phyloP scores from a whole-genome alignment of 2,888 invertebrate species.

The Drosophila monieri region DNA sequence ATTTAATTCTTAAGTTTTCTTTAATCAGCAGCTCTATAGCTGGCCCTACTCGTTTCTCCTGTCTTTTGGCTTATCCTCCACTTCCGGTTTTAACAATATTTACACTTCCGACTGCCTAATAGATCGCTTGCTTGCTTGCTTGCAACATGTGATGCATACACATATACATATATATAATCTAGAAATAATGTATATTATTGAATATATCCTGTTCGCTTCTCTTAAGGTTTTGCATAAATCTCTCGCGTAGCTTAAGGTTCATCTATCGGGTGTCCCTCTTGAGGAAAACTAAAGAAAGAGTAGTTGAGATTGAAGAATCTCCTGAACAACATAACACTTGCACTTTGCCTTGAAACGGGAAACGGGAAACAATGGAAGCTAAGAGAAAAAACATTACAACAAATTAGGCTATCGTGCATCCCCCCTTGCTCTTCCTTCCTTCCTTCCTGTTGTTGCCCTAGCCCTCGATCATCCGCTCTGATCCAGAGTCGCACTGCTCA shows the following conservation, averaged over 20 bases:
- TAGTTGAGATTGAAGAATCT: slow-evolving; percentile 48
- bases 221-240: slow-evolving; percentile 2
- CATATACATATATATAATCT: slow-evolving; percentile 40
- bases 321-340: slow-evolving; percentile 64
- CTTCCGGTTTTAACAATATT: slow-evolving; percentile 67
- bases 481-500: slow-evolving; percentile 86
- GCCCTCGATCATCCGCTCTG: slow-evolving; percentile 81
- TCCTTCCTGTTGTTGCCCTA: slow-evolving; percentile 44
- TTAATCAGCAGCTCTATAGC: slow-evolving; percentile 53
- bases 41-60: slow-evolving; percentile 24
- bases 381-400: slow-evolving; percentile 60
- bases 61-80: slow-evolving; percentile 11
- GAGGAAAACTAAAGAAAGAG: slow-evolving; percentile 38
- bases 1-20: slow-evolving; percentile 53
- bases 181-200: slow-evolving; percentile 20
- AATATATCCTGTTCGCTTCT: slow-evolving; percentile 25
- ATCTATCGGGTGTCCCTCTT: slow-evolving; percentile 16
- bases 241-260: slow-evolving; percentile 21
- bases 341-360: slow-evolving; percentile 56
- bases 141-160: slow-evolving; percentile 68
- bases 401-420: slow-evolving; percentile 40
- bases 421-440: no score
- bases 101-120: slow-evolving; percentile 62
- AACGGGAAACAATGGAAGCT: slow-evolving; percentile 20
- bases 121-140: slow-evolving; percentile 52